Evolutionary conservation across 2,888 invertebrate species (phyloP).

Genomic region (Parnassius apollo): DNA sequence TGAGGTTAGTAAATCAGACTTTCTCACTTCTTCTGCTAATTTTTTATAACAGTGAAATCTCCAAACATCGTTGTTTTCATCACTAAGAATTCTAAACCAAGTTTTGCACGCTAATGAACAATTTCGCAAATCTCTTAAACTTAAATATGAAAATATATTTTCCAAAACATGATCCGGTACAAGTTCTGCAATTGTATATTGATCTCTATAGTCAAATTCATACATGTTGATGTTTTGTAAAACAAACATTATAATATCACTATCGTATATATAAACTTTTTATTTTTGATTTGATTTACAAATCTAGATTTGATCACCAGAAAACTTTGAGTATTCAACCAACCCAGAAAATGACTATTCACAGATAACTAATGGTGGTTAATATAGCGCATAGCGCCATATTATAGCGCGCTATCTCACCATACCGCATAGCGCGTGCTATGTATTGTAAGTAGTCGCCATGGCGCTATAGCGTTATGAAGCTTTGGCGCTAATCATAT

Average conservation of each 20-base stretch:
- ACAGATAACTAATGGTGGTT: no score
- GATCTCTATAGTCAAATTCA: conserved; percentile 50
- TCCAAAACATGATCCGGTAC: conserved; percentile 91
- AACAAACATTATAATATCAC: no score
- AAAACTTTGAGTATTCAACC: no score
- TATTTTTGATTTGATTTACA: conserved; percentile 29
- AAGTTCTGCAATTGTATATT: conserved; percentile 82
- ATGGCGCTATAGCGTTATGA: no score
- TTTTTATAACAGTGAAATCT: conserved; percentile 92
- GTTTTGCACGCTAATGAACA: conserved; percentile 96
- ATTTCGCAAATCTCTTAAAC: conserved; percentile 91
- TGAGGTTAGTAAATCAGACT: conserved; percentile 94
- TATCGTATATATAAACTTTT: conserved; percentile 23
- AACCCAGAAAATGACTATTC: no score
- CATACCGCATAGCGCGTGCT: no score
- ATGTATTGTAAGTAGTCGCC: no score
- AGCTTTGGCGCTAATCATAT: no score
- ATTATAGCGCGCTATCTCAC: no score
- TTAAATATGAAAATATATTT: conserved; percentile 94
- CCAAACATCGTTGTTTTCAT: conserved; percentile 98
- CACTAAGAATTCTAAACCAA: conserved; percentile 94
- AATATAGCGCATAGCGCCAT: no score
- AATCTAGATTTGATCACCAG: no score
- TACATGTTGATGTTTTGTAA: conserved; percentile 34
- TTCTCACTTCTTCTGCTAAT: conserved; percentile 91